Evolutionary conservation across 1,140 invertebrate genomes (phyloP), one percentile per base, ranked within the genome.

Genomic region (Lepidurus arcticus): DNA sequence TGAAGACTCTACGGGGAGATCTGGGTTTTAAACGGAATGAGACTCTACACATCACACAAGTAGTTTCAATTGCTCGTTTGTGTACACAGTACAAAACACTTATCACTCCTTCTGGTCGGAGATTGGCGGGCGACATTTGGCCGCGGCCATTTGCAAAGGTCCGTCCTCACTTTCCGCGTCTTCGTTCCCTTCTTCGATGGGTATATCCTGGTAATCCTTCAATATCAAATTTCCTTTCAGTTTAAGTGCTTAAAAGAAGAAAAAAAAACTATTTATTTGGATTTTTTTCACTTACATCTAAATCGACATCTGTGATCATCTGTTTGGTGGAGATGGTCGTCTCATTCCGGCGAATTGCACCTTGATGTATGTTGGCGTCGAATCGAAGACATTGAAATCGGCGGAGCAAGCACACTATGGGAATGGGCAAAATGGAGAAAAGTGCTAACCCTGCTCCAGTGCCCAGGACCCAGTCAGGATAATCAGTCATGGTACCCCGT

Each of bases 301-400:
- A 93, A 86, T 95, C 94, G 82, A 93, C 92, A 83, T 94, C 93
- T 43, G 89, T 90, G 87, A 95, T 94, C 93, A 95, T 95, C 85
- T 94, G 93, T 84, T 94, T 94, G n/a, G 94, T 95, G 1, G 93
- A 95, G 13, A 94, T 93, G 0, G 94, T 94, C 26, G 94, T 95
- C 82, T 95, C 93, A 81, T 94, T 94, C 79, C 93, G 88, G 80
- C 93, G 88, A 83, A 95, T 95, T 79, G 92, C 93, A 34, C 92
- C 93, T 86, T 94, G 92, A 84, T 94, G 92, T 82, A 94, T 94
- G 83, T 94, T 91, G 81, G 93, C 88, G 82, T 95, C 93, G 78
- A 94, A 88, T 81, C 93, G 90, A 53, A 93, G 87, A 83, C 91
- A 93, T 84, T 94, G 93, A 88, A 93, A 94, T 81, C 92, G 88